Evolutionary conservation across 2,113 vertebrate species (phyloP).

Genomic region (Gambusia holbrooki): DNA sequence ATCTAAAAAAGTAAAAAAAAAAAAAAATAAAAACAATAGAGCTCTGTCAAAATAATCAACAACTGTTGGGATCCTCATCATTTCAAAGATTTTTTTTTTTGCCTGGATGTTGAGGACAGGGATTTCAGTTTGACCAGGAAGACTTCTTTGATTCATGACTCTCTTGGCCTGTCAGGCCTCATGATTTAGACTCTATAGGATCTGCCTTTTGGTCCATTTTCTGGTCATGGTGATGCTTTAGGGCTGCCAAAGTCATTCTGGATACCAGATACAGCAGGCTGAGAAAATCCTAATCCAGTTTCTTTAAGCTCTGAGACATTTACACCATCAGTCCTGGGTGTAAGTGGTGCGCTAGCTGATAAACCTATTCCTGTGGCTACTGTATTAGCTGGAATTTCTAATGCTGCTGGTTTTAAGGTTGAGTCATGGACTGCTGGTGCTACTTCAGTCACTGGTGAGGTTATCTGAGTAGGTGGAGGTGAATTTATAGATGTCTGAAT

Average conservation of each 20-base stretch:
- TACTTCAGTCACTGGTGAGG: conserved; percentile 11
- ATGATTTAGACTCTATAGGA: conserved; percentile 21
- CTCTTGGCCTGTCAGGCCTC: conserved; percentile 5
- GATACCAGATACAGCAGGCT: background rate
- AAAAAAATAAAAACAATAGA: background rate
- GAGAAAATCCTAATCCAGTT: conserved; percentile 30
- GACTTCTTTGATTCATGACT: background rate
- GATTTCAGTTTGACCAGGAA: background rate
- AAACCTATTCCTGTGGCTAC: conserved; percentile 18
- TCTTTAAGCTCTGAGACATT: conserved; percentile 12
- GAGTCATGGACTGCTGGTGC: conserved; percentile 19
- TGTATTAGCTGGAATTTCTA: conserved; percentile 28
- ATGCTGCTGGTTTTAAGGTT: conserved; percentile 10
- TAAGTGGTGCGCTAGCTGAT: conserved; percentile 23
- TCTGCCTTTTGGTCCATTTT: conserved; percentile 10
- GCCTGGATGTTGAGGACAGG: background rate
- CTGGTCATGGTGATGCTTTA: conserved; percentile 19
- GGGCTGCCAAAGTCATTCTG: conserved; percentile 29
- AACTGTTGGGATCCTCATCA: background rate
- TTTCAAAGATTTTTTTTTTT: background rate
- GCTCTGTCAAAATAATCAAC: background rate
- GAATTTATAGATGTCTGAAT: background rate
- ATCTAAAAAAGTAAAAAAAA: background rate
- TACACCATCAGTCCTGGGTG: conserved; percentile 27
- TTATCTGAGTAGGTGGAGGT: conserved; percentile 7